Evolutionary conservation across 2,888 invertebrate genomes (phyloP), one percentile per base, ranked within the genome.

Genomic region (Bursaphelenchus okinawaensis): DNA sequence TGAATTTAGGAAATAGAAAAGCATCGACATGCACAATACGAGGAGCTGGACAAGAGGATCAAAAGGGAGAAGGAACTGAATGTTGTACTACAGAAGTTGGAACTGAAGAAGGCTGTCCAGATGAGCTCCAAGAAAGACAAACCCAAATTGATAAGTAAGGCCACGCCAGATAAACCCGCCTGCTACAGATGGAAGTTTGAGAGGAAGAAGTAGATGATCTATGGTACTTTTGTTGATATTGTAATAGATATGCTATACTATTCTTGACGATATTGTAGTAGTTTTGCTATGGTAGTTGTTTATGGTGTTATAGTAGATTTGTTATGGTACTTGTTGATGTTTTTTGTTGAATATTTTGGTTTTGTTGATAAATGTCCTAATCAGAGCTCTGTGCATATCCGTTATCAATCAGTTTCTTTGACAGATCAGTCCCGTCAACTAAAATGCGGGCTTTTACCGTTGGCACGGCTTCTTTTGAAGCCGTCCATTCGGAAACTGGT

Each of bases 151-250:
- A 67, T 78, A 6, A 66, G 67, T 54, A 74, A 74, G 52, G 82
- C 78, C 2, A 75, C 69, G 40, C 60, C 69, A 23, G 70, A 66
- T 58, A 66, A 69, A 29, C 80, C 82, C 0, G 78, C 82, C 19
- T 75, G 78, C 20, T 82, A 76, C 66, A 70, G 79, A 68, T 82
- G 81, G 81, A 73, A 75, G 6, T 79, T 74, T 64, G 79, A 82
- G 54, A 63, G 81, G 27, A 81, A 79, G 65, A 75, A 77, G 60
- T 81, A 61, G 70, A 28, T 9, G 1, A 26, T 19, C 56, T 55
- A 24, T 40, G 9, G 27, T 52, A 40, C 52, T 31, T 26, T 55
- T 29, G 50, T 51, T 69, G n/a, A n/a, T n/a, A 7, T 60, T 65
- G 24, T 63, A 29, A 54, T 62, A 19, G n/a, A n/a, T n/a, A n/a